Base-by-base conservation (phyloP, 1,140 invertebrate genomes). In the Magallana gigas region DNA sequence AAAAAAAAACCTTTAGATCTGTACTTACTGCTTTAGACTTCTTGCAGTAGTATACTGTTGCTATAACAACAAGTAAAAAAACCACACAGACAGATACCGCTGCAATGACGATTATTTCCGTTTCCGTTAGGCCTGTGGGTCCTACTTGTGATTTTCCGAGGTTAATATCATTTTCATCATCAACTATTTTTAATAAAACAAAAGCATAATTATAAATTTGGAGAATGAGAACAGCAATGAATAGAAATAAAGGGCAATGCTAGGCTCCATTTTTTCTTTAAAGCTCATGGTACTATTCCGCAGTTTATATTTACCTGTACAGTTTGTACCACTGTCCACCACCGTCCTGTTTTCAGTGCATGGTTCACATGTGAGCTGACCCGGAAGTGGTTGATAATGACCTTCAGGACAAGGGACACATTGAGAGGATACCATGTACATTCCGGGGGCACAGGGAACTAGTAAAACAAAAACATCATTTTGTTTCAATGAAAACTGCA, bases 301-400 rank as follows among this genome's bases (percentile, higher is more conserved):
- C 36, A 48, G 36, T 48, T 48, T 48, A 48, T 48, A 48, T 48
- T 71, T 29, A 71, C 68, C 68, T 23, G 36, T 29, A 71, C 68
- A 71, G 68, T 71, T 23, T 71, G 68, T 71, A 8, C 68, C 68
- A 8, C 68, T 12, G 12, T 71, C 23, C 12, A 71, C 68, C 36
- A 71, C 68, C 1, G 68, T 23, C 23, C 36, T 71, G 18, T 71
- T 71, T 23, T 8, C 68, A 11, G n/a, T 71, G 36, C 68, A 71
- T 11, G 23, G 23, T 18, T 71, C 68, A 29, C 68, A 71, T 29
- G 68, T 23, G 1, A 23, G n/a, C 36, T 71, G 68, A 29, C 68
- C 68, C 68, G 68, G 68, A 71, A 71, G 68, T 29, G 68, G 36
- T 71, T 71, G 68, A 23, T 71, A 71, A 29, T 18, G 23, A 71